phyloP scores from a whole-genome alignment of 2,888 invertebrate genomes.

The Blastobasis adustella region DNA sequence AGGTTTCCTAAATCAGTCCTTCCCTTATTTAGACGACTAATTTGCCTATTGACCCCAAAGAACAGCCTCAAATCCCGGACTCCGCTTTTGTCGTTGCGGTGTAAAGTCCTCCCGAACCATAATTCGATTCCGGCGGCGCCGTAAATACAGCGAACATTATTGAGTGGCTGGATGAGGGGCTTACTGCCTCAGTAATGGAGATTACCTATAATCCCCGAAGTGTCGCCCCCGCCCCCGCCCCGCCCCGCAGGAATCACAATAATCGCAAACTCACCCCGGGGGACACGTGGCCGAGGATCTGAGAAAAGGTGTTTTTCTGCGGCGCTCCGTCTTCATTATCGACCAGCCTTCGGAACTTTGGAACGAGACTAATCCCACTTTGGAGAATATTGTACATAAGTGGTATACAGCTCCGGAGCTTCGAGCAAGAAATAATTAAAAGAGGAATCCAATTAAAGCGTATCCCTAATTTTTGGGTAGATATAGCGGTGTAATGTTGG shows the following conservation, averaged over 20 bases:
- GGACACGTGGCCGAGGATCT: background rate
- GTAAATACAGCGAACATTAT: conserved; percentile 1
- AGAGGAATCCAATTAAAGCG: background rate
- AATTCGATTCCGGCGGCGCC: background rate
- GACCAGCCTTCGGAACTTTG: background rate
- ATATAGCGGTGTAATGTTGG: background rate
- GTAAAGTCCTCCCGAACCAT: no score
- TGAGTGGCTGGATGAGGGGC: background rate
- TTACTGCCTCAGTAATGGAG: background rate
- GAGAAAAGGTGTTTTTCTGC: background rate
- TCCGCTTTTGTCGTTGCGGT: no score
- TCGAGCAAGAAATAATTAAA: no score
- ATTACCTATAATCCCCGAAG: conserved; percentile 1
- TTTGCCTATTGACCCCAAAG: no score
- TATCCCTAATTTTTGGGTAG: background rate
- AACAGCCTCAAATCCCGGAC: no score
- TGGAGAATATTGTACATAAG: no score
- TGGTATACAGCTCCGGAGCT: no score
- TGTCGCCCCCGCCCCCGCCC: background rate
- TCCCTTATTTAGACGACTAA: no score
- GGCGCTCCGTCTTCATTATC: background rate
- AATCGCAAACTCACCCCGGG: background rate
- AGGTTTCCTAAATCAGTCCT: no score
- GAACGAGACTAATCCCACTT: background rate
- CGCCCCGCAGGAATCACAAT: background rate